These are phyloP conservation scores for Sebastes trivittatus DNA, from an alignment of 2,797 vertebrate species.

Conservation along the genomic window DNA sequence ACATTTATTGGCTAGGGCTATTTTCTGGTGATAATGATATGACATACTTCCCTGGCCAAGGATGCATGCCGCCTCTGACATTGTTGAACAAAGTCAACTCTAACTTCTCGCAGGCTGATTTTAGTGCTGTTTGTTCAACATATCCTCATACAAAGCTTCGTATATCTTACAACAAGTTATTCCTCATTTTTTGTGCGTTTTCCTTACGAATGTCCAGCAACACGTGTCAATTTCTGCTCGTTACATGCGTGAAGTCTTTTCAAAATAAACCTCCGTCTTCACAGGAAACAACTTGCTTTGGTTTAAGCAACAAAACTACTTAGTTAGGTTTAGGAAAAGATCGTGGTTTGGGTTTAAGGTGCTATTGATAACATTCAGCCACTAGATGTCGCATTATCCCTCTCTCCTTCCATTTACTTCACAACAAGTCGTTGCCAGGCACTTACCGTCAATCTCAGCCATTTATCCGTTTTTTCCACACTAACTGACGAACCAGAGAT, in stretches of 20 bases:
- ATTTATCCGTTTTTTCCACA: too few species aligned
- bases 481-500: too few species aligned
- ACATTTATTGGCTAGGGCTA: constrained; percentile 18
- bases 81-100: neutral
- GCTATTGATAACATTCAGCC: too few species aligned
- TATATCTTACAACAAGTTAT: neutral
- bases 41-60: neutral
- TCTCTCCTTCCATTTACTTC: too few species aligned
- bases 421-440: too few species aligned
- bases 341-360: neutral
- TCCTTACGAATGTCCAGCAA: neutral
- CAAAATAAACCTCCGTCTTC: neutral
- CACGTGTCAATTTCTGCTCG: neutral
- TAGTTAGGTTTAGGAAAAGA: neutral
- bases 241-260: neutral
- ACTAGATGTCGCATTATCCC: too few species aligned
- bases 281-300: neutral
- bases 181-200: neutral
- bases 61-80: neutral
- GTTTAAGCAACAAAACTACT: neutral
- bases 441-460: too few species aligned
- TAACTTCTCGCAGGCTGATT: neutral
- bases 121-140: neutral
- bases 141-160: neutral
- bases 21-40: constrained; percentile 20